Evolutionary conservation across 2,888 invertebrate species (phyloP), one percentile per base, ranked within the genome.

Genomic region (Vesta saturnalis): DNA sequence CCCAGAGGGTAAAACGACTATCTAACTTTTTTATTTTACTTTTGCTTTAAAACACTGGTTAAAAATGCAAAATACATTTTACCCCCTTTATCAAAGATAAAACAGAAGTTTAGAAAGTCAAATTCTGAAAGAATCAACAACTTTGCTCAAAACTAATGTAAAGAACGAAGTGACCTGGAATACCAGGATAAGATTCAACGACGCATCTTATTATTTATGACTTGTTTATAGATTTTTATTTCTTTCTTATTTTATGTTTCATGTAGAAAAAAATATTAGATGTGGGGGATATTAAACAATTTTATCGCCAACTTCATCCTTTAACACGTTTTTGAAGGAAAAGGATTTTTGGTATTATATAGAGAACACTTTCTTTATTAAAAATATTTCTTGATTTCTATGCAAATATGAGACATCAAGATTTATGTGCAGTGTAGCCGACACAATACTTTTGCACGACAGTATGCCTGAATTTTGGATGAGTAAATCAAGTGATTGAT

Each of bases 201-300:
- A 66, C 62, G 65, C 69, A 65, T 70, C 69, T 70, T 66, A 62
- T 70, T 66, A 70, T 70, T 70, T 70, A 70, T 47, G 69, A 58
- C 69, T 47, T 61, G 62, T 63, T 66, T 70, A 70, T 70, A 54
- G 69, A 70, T 61, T 66, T 61, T 70, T 66, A 63, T 63, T 35
- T 69, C 58, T 54, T 58, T 65, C 30, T 62, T 8, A 55, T 64
- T 19, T 65, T 60, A 23, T n/a, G 2, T 3, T n/a, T 10, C 39
- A n/a, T 39, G 8, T 39, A 39, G 8, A n/a, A n/a, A 39, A 39
- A 39, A 39, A 39, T 39, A n/a, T n/a, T n/a, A n/a, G n/a, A n/a
- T n/a, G n/a, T n/a, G n/a, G n/a, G n/a, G n/a, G n/a, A n/a, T n/a
- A n/a, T n/a, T n/a, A n/a, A n/a, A n/a, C n/a, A n/a, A n/a, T n/a